Percentiles rank a stretch among this genome's conserved stretches.
Conservation (phyloP, 2,797 vertebrate species). For the Carcharodon carcharias region DNA sequence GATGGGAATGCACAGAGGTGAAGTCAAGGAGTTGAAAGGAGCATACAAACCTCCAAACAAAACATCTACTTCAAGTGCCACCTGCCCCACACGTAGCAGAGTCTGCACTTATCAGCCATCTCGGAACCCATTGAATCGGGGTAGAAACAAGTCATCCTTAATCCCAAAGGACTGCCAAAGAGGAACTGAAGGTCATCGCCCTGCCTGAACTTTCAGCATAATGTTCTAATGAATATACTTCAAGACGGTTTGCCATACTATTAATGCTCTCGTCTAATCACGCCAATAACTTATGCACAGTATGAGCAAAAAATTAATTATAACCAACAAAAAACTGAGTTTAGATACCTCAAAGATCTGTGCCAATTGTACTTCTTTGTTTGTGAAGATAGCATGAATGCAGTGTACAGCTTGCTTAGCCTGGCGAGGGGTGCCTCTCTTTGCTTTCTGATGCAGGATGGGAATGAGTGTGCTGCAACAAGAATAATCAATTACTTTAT, state of each 20-base stretch:
- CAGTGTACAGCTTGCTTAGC: conserved; percentile 98
- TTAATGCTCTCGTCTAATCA: not conserved
- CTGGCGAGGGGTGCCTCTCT: conserved; percentile 95
- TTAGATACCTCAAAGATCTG: conserved; percentile 92
- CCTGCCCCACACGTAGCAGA: too few species aligned
- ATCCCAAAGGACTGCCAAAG: not conserved
- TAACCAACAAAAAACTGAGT: not conserved
- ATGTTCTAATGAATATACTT: not conserved
- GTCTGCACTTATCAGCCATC: not conserved
- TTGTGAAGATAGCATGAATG: conserved; percentile 97
- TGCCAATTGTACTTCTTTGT: conserved; percentile 96
- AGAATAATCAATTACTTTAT: not conserved
- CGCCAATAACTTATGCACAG: not conserved
- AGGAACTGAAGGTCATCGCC: not conserved
- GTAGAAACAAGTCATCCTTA: not conserved
- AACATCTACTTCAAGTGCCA: too few species aligned
- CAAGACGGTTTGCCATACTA: not conserved
- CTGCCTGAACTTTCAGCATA: not conserved
- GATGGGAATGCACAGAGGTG: too few species aligned
- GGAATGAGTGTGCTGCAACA: conserved; percentile 87
- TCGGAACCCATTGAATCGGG: not conserved
- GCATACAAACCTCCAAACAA: too few species aligned
- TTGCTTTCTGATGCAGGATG: conserved; percentile 95
- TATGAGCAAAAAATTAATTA: not conserved
- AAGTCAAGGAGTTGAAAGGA: too few species aligned